Conservation (phyloP, 2,888 invertebrate genomes). For the Eupithecia pulchellata region DNA sequence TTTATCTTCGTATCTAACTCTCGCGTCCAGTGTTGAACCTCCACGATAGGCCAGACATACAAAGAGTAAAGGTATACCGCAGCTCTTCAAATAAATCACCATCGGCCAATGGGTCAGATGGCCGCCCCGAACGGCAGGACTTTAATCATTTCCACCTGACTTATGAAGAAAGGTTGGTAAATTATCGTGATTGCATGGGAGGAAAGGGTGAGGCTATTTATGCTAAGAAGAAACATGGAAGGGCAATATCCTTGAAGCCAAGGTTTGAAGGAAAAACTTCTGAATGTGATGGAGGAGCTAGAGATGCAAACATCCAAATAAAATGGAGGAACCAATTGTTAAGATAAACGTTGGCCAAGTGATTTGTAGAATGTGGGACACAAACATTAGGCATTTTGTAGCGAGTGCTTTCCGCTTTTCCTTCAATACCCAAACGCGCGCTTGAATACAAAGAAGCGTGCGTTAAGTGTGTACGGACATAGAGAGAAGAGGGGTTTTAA, state of each 20-base stretch:
- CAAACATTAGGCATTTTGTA: too few relatives aligned
- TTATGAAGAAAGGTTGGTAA: conserved; percentile 29
- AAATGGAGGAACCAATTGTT: too few relatives aligned
- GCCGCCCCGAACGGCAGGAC: conserved; percentile 11
- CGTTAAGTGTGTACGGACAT: too few relatives aligned
- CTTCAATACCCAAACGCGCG: too few relatives aligned
- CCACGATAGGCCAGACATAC: conserved; percentile 9
- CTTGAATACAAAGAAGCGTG: too few relatives aligned
- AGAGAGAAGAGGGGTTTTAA: too few relatives aligned
- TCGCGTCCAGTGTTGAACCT: conserved; percentile 10
- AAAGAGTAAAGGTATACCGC: conserved; percentile 30
- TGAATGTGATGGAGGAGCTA: not conserved
- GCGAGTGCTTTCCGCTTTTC: too few relatives aligned
- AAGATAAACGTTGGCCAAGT: too few relatives aligned
- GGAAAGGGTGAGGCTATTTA: conserved; percentile 12
- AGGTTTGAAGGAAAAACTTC: not conserved
- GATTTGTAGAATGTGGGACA: too few relatives aligned
- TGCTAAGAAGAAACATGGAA: not conserved
- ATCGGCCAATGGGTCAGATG: conserved; percentile 30
- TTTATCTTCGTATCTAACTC: not conserved
- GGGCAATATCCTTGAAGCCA: not conserved
- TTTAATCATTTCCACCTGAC: conserved; percentile 34
- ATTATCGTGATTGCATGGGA: conserved; percentile 16
- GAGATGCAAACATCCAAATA: not conserved
- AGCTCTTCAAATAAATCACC: conserved; percentile 29